phyloP scores from a whole-genome alignment of 1,140 invertebrate genomes.

The Tachypleus tridentatus region DNA sequence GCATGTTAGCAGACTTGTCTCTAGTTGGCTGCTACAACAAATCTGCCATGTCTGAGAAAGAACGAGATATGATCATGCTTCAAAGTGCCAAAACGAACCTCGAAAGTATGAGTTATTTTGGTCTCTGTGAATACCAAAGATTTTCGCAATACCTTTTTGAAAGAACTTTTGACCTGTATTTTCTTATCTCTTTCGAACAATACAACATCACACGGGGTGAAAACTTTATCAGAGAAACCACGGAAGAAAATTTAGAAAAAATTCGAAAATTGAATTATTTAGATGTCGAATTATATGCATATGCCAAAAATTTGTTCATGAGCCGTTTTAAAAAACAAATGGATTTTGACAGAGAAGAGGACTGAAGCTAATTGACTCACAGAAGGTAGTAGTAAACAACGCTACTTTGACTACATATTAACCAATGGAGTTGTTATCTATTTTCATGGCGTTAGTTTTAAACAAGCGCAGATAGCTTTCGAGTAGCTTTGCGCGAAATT shows the following conservation, averaged over 20 bases:
- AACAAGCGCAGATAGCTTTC: too few species aligned
- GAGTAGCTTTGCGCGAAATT: too few species aligned
- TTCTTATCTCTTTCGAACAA: constrained; percentile 10
- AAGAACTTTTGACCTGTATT: constrained; percentile 31
- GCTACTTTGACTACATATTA: too few species aligned
- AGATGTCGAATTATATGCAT: constrained; percentile 36
- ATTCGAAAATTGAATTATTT: constrained; percentile 31
- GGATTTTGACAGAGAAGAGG: constrained; percentile 17
- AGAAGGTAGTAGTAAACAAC: too few species aligned
- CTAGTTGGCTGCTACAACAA: constrained; percentile 35
- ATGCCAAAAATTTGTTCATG: constrained; percentile 35
- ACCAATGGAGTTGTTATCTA: too few species aligned
- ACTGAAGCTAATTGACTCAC: too few species aligned
- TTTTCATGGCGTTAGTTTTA: too few species aligned
- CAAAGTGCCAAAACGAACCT: constrained; percentile 37
- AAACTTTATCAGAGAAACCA: constrained; percentile 28
- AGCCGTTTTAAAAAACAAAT: constrained; percentile 49
- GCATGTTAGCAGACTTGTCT: constrained; percentile 35
- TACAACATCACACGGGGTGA: constrained; percentile 14
- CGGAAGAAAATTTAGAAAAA: constrained; percentile 23
- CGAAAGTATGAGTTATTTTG: constrained; percentile 33
- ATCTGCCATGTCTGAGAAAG: constrained; percentile 24
- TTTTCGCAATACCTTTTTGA: constrained; percentile 36
- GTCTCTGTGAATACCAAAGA: constrained; percentile 33
- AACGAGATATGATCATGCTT: constrained; percentile 28